Base-by-base conservation (phyloP, 2,888 invertebrate genomes). In the Trachelus stipa region DNA sequence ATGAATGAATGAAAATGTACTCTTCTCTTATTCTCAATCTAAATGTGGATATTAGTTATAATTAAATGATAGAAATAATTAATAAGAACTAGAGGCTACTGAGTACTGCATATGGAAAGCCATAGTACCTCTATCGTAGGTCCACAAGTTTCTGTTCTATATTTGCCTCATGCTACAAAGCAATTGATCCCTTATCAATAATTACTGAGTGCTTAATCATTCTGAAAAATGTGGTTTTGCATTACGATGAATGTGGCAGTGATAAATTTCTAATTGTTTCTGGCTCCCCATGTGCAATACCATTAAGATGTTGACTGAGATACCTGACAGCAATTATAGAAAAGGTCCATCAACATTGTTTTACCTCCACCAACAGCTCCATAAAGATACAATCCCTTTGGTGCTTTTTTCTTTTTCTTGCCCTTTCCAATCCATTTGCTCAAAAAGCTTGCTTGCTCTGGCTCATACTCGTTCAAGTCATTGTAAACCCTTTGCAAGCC, bases 311-410 rank as follows among this genome's bases (percentile, higher is more conserved):
- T 80, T 75, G 80, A 76, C 75, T 80, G 68, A 79, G 79, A 84
- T 89, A 94, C 93, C 85, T 93, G 91, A 90, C 95, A 95, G 88
- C 95, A 94, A 86, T 97, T 95, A 93, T 96, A 98, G 92, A 99
- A 99, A 87, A 99, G 92, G 92, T 99, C 99, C 99, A 99, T 99
- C 79, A 99, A 92, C 96, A 99, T 99, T 11, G 99, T 99, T 93
- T 99, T 99, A 73, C 99, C 99, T 85, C 98, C 97, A 73, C 98
- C 97, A 81, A 98, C 97, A 88, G 97, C 96, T 78, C 98, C 98
- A 92, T 96, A 95, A 79, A 98, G 94, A 88, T 98, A 98, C 15
- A 98, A 92, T 9, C 98, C 98, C 91, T 95, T 95, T 1, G 96
- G 96, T 69, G 93, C 93, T 81, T 93, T 91, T 73, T 85, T 86